These are phyloP conservation scores for Xiphophorus hellerii DNA, from an alignment of 2,113 vertebrate genomes.

Conservation along the genomic window DNA sequence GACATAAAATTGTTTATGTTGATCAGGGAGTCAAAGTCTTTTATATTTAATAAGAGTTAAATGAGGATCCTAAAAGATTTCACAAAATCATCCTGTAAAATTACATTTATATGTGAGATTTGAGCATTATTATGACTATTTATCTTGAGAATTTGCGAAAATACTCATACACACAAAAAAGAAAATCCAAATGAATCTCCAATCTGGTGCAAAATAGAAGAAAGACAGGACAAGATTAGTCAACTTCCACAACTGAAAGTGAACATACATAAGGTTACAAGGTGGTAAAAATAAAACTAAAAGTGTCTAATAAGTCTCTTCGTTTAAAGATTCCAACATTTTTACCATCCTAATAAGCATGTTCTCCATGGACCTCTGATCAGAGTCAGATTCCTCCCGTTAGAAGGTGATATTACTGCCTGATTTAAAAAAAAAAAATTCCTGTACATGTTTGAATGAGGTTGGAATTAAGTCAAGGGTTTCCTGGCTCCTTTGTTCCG, in stretches of 20 bases:
- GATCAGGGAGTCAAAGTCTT: no score
- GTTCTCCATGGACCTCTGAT: slow-evolving; percentile 26
- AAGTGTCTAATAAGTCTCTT: neutral
- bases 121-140: no score
- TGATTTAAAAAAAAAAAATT: slow-evolving; percentile 2
- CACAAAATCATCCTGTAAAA: no score
- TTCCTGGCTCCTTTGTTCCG: slow-evolving; percentile 40
- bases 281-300: neutral
- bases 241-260: neutral
- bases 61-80: no score
- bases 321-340: slow-evolving; percentile 8
- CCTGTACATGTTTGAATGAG: slow-evolving; percentile 13
- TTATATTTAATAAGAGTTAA: no score
- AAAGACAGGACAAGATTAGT: no score
- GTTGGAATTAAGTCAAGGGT: slow-evolving; percentile 35
- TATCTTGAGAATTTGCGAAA: no score
- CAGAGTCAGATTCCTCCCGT: slow-evolving; percentile 2
- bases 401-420: slow-evolving; percentile 2
- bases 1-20: no score
- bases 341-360: neutral
- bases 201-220: no score
- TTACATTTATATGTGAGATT: no score
- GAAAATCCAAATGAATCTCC: no score
- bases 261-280: neutral
- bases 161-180: no score